Evolutionary conservation across 2,113 vertebrate species (phyloP).

Genomic region (Megaceryle torquata): DNA sequence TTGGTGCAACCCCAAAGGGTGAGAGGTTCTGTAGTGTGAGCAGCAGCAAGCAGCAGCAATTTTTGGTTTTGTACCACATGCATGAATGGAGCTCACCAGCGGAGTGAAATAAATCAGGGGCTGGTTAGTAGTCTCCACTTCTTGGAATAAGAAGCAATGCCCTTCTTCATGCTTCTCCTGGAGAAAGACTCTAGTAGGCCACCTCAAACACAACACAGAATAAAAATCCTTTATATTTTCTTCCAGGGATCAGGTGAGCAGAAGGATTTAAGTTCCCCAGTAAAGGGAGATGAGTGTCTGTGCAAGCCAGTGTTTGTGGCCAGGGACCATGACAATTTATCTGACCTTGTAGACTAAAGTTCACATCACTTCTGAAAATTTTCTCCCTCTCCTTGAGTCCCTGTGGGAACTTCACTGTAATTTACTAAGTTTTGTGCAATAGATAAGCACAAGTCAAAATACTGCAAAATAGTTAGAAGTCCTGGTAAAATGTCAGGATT

Average conservation of each 20-base stretch:
- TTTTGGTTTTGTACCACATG: neutral
- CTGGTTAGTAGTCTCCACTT: neutral
- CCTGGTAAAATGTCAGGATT: neutral
- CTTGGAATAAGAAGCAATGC: neutral
- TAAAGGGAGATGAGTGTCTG: neutral
- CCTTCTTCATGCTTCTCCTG: neutral
- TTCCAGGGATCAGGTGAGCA: neutral
- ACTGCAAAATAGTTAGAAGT: neutral
- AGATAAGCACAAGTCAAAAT: neutral
- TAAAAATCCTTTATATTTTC: neutral
- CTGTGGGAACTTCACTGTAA: neutral
- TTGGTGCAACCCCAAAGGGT: accelerated
- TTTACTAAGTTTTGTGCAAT: neutral
- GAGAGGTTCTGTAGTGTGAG: accelerated
- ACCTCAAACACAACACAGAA: neutral
- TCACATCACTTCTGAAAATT: neutral
- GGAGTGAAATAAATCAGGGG: neutral
- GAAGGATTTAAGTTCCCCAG: neutral
- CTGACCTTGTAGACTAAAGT: neutral
- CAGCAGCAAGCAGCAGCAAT: neutral
- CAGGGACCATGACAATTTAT: neutral
- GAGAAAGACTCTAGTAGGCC: neutral
- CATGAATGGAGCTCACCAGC: neutral
- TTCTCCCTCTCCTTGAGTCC: neutral
- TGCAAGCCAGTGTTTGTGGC: neutral